A percentile compares a stretch with the other conserved stretches of the same genome.
These are phyloP conservation scores for Microplitis manilae DNA, from an alignment of 2,888 invertebrate genomes.

Conservation along the genomic window DNA sequence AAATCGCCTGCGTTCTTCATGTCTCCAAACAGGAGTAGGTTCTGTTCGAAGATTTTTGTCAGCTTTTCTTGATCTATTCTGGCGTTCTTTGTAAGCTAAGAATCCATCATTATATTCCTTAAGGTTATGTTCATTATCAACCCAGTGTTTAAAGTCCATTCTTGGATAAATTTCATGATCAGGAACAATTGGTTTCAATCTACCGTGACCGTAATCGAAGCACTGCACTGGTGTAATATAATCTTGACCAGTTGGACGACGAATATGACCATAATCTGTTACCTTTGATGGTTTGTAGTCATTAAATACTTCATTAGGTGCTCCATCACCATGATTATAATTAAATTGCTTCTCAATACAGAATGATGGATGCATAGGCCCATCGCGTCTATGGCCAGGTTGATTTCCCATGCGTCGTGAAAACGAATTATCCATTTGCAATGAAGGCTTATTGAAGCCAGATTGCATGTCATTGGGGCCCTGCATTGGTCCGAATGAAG, in stretches of 20 bases:
- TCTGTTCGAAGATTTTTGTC: slow-evolving; percentile 42
- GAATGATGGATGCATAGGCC: slow-evolving; percentile 58
- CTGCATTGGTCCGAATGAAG: slow-evolving; percentile 3
- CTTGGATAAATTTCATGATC: slow-evolving; percentile 57
- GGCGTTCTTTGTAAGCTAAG: slow-evolving; percentile 52
- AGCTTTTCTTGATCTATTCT: slow-evolving; percentile 43
- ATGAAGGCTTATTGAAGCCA: slow-evolving; percentile 29
- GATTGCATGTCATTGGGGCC: background rate
- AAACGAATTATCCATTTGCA: slow-evolving; percentile 24
- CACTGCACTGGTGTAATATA: slow-evolving; percentile 58
- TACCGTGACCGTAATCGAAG: slow-evolving; percentile 68
- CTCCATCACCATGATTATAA: slow-evolving; percentile 65
- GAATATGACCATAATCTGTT: slow-evolving; percentile 64
- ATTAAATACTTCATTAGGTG: slow-evolving; percentile 49
- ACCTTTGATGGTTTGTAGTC: slow-evolving; percentile 63
- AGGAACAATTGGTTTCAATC: slow-evolving; percentile 60
- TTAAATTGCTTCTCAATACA: slow-evolving; percentile 66
- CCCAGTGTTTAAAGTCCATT: slow-evolving; percentile 65
- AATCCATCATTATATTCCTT: slow-evolving; percentile 64
- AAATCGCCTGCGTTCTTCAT: slow-evolving; percentile 48
- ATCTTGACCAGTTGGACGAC: slow-evolving; percentile 54
- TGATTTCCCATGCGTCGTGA: slow-evolving; percentile 42
- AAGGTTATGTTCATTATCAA: slow-evolving; percentile 66
- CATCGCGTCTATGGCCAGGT: slow-evolving; percentile 31
- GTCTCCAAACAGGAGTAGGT: slow-evolving; percentile 39